phyloP scores from a whole-genome alignment of 2,888 invertebrate species.

The Vanessa cardui region DNA sequence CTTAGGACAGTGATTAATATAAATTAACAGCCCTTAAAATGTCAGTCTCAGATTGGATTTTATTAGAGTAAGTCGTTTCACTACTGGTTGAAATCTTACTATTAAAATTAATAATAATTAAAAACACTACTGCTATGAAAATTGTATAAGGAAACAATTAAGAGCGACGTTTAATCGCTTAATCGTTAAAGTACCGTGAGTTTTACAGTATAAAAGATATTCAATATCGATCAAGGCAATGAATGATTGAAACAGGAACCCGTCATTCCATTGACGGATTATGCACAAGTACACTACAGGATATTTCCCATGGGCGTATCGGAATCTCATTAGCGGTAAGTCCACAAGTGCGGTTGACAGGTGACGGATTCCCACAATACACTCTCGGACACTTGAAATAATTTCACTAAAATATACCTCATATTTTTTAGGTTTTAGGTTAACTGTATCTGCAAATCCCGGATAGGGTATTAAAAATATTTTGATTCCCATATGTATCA shows the following conservation, averaged over 20 bases:
- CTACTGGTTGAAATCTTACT: too few species aligned
- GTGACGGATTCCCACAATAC: conserved; percentile 60
- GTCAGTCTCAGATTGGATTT: too few species aligned
- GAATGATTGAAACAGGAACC: conserved; percentile 58
- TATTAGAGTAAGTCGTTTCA: too few species aligned
- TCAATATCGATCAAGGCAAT: conserved; percentile 32
- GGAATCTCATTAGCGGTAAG: conserved; percentile 72
- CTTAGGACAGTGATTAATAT: too few species aligned
- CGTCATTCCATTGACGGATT: conserved; percentile 51
- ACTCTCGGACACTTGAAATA: conserved; percentile 13
- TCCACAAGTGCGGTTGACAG: conserved; percentile 65
- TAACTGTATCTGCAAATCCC: too few species aligned
- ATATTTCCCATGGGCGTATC: conserved; percentile 76
- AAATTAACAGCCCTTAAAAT: too few species aligned
- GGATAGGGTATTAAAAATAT: too few species aligned
- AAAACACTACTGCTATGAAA: too few species aligned
- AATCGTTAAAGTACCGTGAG: conserved; percentile 5
- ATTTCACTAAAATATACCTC: background rate
- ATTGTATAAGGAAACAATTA: too few species aligned
- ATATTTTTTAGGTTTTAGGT: background rate
- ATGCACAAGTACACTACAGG: conserved; percentile 61
- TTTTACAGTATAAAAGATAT: conserved; percentile 22
- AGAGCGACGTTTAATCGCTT: background rate
- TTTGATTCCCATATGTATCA: too few species aligned
- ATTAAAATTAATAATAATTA: too few species aligned